Base-by-base conservation (phyloP, 2,113 vertebrate genomes). In the Anarrhichthys ocellatus region DNA sequence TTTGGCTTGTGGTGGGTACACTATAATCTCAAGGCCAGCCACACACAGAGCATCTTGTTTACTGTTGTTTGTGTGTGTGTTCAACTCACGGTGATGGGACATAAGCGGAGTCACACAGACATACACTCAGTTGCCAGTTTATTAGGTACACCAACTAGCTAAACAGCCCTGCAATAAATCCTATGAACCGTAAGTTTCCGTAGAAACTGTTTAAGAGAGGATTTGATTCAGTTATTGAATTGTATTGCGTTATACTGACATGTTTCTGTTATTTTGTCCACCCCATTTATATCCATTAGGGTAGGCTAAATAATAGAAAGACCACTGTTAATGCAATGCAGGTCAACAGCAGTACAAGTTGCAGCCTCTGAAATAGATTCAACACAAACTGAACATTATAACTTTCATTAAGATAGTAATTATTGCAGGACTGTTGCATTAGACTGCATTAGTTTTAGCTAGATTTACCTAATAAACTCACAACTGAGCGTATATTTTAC, bases 51-150 rank as follows among this genome's bases (percentile, higher is more conserved):
- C 46, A 65, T 56, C 20, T 54, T 40, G 27, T 20, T 11, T 14
- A 11, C 22, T 68, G 63, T 67, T 67, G 72, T 62, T n/a, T n/a
- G n/a, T 50, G 71, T 50, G 71, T 22, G 40, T 48, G 18, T 50
- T 42, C 17, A 27, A 40, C 38, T 44, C 9, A 10, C n/a, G 36
- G 11, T 20, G 24, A 20, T 46, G 32, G 50, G 42, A 27, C 32
- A 56, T 18, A 46, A 17, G 52, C 36, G n/a, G 20, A 32, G 75
- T 44, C 24, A 40, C 73, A 52, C 3, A 18, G 29, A 36, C 44
- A 11, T 65, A 46, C 46, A 18, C 6, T 34, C 59, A 34, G 58
- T 34, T 17, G 29, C 15, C 32, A 63, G 32, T 63, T 63, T 38
- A 38, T 63, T 63, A 63, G 32, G 8, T 63, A 38, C 32, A 63